These are phyloP conservation scores for Salvelinus sp. DNA, from an alignment of 2,113 vertebrate genomes.

Conservation along the genomic window DNA sequence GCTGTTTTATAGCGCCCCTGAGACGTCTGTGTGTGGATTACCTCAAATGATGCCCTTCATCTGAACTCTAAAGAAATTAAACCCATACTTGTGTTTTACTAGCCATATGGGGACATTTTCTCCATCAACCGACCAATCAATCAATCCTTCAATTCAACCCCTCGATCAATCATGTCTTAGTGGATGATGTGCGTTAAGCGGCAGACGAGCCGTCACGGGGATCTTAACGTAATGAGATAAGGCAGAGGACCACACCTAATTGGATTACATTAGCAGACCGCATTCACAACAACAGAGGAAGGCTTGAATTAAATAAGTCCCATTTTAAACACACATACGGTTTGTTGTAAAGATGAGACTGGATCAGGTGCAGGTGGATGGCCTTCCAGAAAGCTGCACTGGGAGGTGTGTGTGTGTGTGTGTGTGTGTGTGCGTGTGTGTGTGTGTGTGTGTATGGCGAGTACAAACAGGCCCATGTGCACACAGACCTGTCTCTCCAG, in stretches of 20 bases:
- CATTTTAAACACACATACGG: conserved; percentile 6
- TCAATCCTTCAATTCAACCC: conserved; percentile 65
- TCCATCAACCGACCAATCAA: conserved; percentile 68
- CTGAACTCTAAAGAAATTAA: not conserved
- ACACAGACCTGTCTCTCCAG: conserved; percentile 43
- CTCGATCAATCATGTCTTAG: conserved; percentile 66
- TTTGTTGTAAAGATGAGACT: conserved; percentile 6
- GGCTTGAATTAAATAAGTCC: conserved; percentile 27
- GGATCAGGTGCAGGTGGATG: conserved; percentile 24
- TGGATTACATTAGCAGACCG: conserved; percentile 43
- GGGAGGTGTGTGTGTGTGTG: not conserved
- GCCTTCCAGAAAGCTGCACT: not conserved
- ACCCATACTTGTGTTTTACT: conserved; percentile 46
- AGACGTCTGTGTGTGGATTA: conserved; percentile 1
- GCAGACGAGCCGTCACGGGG: conserved; percentile 41
- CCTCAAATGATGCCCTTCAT: not conserved
- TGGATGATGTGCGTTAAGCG: conserved; percentile 60
- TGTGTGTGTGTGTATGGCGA: not conserved
- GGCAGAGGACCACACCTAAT: conserved; percentile 31
- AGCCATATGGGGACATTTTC: conserved; percentile 52
- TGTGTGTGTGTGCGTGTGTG: conserved; percentile 15
- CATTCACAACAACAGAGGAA: conserved; percentile 27
- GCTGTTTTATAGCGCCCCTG: not conserved
- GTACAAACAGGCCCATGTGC: conserved; percentile 40
- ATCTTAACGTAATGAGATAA: conserved; percentile 55